A percentile compares a stretch with the other conserved stretches of the same genome.
These are phyloP conservation scores for Epizoanthus rinbou DNA, from an alignment of 92 coral and sea anemone genomes.

Conservation along the genomic window DNA sequence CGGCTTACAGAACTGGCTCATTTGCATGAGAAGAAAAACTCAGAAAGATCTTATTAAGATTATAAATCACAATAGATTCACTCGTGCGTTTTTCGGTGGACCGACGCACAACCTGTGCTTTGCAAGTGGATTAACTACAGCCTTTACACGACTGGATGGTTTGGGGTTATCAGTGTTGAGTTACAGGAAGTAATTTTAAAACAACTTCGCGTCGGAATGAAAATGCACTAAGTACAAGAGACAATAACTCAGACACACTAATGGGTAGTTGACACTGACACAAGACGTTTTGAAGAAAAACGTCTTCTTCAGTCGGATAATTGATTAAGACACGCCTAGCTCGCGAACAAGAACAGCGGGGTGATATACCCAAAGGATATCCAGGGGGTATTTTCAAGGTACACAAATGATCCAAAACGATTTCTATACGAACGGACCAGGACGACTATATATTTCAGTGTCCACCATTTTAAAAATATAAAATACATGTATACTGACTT, in stretches of 20 bases:
- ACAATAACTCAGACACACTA: not conserved
- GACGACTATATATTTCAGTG: too few relatives aligned
- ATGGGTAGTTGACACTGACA: not conserved
- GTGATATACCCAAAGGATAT: too few relatives aligned
- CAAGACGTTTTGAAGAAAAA: too few relatives aligned
- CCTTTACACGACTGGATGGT: constrained; percentile 2
- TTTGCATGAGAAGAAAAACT: constrained; percentile 25
- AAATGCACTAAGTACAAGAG: not conserved
- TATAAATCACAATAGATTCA: constrained; percentile 25
- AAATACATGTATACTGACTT: too few relatives aligned
- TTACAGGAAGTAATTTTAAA: not conserved
- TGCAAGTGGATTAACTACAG: not conserved
- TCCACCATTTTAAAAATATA: too few relatives aligned
- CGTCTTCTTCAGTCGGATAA: too few relatives aligned
- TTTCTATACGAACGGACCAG: too few relatives aligned
- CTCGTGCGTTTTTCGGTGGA: constrained; percentile 1
- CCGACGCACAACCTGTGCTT: too few relatives aligned
- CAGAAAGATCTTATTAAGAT: constrained; percentile 15
- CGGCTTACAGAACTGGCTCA: not conserved
- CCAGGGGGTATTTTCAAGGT: too few relatives aligned
- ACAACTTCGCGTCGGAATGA: constrained; percentile 27
- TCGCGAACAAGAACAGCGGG: too few relatives aligned
- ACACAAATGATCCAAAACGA: too few relatives aligned
- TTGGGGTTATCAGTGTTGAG: not conserved
- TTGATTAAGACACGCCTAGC: too few relatives aligned